Evolutionary conservation across 2,113 vertebrate genomes (phyloP).

Genomic region (Ceratotherium simum): DNA sequence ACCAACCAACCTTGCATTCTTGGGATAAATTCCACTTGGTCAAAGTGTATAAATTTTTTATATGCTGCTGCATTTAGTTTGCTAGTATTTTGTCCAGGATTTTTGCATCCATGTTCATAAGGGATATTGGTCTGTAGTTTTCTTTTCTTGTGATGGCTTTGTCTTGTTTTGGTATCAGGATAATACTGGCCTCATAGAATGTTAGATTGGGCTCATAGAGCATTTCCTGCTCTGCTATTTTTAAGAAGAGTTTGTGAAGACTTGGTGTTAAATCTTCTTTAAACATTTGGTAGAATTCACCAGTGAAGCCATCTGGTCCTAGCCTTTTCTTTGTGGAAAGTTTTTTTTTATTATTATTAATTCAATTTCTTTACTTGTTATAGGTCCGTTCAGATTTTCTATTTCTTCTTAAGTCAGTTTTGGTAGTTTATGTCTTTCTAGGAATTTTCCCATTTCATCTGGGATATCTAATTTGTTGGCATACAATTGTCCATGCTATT

Average conservation of each 20-base stretch:
- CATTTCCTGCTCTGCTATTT: background rate
- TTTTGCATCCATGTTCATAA: constrained; percentile 1
- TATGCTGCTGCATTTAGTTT: background rate
- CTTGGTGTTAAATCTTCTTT: background rate
- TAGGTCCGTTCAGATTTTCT: background rate
- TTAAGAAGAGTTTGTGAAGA: background rate
- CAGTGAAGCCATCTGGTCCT: background rate
- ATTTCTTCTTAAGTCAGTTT: constrained; percentile 23
- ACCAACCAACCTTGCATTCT: background rate
- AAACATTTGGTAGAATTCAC: background rate
- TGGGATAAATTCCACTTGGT: background rate
- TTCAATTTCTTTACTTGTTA: background rate
- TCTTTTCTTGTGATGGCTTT: background rate
- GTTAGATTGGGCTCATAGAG: background rate
- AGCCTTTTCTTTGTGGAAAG: background rate
- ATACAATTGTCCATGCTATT: background rate
- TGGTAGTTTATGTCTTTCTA: background rate
- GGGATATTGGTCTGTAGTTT: background rate
- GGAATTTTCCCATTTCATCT: background rate
- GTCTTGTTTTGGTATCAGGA: background rate
- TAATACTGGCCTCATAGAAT: background rate
- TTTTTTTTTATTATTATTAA: background rate
- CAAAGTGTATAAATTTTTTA: background rate
- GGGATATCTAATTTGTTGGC: background rate
- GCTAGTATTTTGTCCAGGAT: background rate